Evolutionary conservation across 2,797 vertebrate species (phyloP).

Genomic region (Pseudomugil gertrudae): DNA sequence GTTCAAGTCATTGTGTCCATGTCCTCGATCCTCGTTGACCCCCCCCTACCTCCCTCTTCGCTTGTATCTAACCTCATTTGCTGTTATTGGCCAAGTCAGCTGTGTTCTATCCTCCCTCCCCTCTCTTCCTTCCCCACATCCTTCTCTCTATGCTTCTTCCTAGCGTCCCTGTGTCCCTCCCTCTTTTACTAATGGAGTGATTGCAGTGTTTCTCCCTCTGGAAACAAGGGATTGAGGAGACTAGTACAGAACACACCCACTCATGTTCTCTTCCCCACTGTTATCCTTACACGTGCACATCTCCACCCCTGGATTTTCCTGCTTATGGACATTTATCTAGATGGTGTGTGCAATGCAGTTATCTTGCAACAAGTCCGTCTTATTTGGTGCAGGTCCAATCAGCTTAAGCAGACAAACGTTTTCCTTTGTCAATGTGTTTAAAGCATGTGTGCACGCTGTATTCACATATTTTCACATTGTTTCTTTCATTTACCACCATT

Average conservation of each 20-base stretch:
- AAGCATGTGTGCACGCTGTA: conserved; percentile 5
- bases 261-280: conserved; percentile 7
- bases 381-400: conserved; percentile 61
- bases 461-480: conserved; percentile 21
- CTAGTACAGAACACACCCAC: conserved; percentile 45
- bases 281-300: conserved; percentile 28
- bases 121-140: conserved; percentile 31
- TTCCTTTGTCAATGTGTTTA: conserved; percentile 56
- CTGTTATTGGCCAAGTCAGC: conserved; percentile 84
- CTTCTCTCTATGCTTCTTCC: conserved; percentile 36
- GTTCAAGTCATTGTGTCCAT: conserved; percentile 77
- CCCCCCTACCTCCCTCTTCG: conserved; percentile 56
- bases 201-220: conserved; percentile 78
- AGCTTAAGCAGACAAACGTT: conserved; percentile 55
- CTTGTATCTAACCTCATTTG: conserved; percentile 82
- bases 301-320: conserved; percentile 62
- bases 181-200: conserved; percentile 82
- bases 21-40: conserved; percentile 71
- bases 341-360: conserved; percentile 81
- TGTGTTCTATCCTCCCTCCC: conserved; percentile 62
- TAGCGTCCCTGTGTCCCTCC: conserved; percentile 55
- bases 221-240: conserved; percentile 63
- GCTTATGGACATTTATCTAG: conserved; percentile 83
- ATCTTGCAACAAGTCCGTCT: conserved; percentile 71
- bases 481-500: conserved; percentile 19